Evolutionary conservation across 2,888 invertebrate species (phyloP).

Genomic region (Adineta ricciae): DNA sequence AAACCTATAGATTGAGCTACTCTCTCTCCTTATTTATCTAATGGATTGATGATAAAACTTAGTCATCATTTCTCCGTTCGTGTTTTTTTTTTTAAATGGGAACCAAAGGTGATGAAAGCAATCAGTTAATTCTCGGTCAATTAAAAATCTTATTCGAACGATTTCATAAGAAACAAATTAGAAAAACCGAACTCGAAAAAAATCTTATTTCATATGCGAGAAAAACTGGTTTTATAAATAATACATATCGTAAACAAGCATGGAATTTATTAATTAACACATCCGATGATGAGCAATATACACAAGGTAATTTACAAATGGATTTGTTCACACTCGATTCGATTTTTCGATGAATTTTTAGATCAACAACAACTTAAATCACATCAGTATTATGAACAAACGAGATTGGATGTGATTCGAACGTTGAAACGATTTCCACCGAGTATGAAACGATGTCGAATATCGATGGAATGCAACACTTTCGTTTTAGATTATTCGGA

Average conservation of each 20-base stretch:
- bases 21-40: not conserved
- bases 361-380: slow-evolving; percentile 37
- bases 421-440: slow-evolving; percentile 80
- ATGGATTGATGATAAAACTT: not conserved
- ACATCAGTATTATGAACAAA: slow-evolving; percentile 48
- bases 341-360: not conserved
- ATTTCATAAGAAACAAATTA: not conserved
- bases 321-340: not conserved
- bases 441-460: slow-evolving; percentile 39
- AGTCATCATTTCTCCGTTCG: not conserved
- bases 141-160: not conserved
- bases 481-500: slow-evolving; percentile 51
- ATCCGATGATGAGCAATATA: not conserved
- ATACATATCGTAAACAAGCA: not conserved
- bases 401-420: slow-evolving; percentile 76
- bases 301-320: too few species aligned
- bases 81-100: not conserved
- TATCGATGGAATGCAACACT: too few species aligned
- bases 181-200: not conserved
- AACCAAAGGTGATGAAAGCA: not conserved
- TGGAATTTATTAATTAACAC: not conserved
- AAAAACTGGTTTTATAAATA: not conserved
- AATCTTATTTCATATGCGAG: not conserved
- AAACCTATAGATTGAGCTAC: not conserved
- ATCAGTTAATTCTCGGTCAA: not conserved